phyloP scores from a whole-genome alignment of 2,888 invertebrate genomes.

The Linyphia triangularis region DNA sequence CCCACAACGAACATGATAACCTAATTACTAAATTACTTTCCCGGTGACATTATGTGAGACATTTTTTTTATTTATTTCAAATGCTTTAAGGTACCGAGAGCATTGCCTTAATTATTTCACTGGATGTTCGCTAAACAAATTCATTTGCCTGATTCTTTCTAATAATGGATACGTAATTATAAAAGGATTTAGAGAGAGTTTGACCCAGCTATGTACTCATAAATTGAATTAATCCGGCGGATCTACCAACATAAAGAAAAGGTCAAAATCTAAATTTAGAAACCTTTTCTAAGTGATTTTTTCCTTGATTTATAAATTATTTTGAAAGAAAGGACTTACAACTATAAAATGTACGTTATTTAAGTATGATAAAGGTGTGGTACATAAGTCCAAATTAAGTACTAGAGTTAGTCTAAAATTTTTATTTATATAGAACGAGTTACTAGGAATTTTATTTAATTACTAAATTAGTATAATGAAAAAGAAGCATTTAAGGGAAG shows the following conservation, averaged over 20 bases:
- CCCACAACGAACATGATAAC: not conserved
- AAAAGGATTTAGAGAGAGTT: constrained; percentile 6
- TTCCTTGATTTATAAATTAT: too few relatives aligned
- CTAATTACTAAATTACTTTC: not conserved
- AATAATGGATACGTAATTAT: constrained; percentile 35
- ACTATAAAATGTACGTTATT: too few relatives aligned
- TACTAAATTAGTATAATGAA: too few relatives aligned
- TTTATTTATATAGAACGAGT: too few relatives aligned
- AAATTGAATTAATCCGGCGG: not conserved
- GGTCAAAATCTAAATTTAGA: too few relatives aligned
- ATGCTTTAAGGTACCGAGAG: constrained; percentile 13
- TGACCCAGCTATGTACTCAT: not conserved
- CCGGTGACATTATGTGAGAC: not conserved
- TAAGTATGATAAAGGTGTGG: too few relatives aligned
- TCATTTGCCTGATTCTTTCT: constrained; percentile 10
- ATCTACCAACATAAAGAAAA: not conserved
- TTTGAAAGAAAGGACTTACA: too few relatives aligned
- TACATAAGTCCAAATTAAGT: too few relatives aligned
- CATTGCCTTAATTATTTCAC: constrained; percentile 59
- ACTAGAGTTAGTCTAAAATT: too few relatives aligned
- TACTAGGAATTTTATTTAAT: too few relatives aligned
- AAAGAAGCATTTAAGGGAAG: too few relatives aligned
- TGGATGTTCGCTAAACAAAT: constrained; percentile 27
- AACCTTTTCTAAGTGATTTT: too few relatives aligned
- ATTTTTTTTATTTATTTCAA: not conserved